Base-by-base conservation (phyloP, 2,888 invertebrate species). In the Pachydiplax longipennis region DNA sequence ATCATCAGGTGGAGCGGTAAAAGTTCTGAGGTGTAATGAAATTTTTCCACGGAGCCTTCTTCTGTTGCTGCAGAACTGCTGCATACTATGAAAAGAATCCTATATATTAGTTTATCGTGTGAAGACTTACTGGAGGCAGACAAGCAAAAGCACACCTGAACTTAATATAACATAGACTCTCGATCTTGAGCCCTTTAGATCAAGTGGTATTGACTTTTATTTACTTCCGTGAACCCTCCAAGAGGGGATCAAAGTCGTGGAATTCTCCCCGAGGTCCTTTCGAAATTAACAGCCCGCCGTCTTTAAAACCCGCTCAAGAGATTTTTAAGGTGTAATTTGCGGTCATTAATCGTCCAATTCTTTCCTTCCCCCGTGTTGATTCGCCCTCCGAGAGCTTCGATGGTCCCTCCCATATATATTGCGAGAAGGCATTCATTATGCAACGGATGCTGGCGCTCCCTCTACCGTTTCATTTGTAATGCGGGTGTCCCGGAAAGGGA, bases 301-400 rank as follows among this genome's bases (percentile, higher is more conserved):
- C 73, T 73, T 73, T 73, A 73, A 53, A 73, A 73, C 31, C 25
- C 73, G 73, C 73, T 73, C 73, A 22, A 73, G 31, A 73, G 73
- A 73, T 73, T 73, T 73, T 73, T 31, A 73, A 73, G 73, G 6
- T 12, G 25, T 73, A 73, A 73, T 73, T 25, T 25, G 25, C 31
- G 61, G 87, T 22, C 87, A 87, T 87, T 87, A 87, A 87, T 87
- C 87, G 87, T 87, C 40, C 87, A 22, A 15, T 83, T 35, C 48
- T 35, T 37, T 35, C 22, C 31, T 48, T 8, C 31, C 18, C n/a
- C 35, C 83, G 31, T 53, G 53, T 31, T 58, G 83, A 83, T 83
- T 25, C 83, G 53, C 53, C 58, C 58, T 40, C 61, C n/a, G 40
- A 87, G 61, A 87, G 87, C 18, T 61, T 37, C 87, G 61, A 87